Evolutionary conservation across 2,888 invertebrate species (phyloP).

Genomic region (Eugnorisma glareosa): DNA sequence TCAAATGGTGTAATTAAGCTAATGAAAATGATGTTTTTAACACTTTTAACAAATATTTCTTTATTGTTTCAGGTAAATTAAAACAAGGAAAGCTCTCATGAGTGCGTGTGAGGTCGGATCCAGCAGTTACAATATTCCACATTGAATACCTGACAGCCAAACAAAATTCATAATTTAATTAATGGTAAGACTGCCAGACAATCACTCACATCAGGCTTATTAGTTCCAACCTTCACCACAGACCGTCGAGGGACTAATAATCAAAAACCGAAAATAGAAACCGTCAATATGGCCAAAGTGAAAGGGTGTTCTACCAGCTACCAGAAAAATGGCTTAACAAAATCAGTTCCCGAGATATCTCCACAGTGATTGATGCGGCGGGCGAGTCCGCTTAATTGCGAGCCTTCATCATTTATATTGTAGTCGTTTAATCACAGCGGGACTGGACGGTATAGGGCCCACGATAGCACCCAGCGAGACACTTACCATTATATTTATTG

Average conservation of each 20-base stretch:
- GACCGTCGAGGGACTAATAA: constrained; percentile 21
- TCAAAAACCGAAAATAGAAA: constrained; percentile 43
- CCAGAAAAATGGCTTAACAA: constrained; percentile 74
- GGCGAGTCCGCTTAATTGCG: constrained; percentile 79
- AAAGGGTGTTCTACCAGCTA: constrained; percentile 44
- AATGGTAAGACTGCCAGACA: constrained; percentile 15
- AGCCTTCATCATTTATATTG: constrained; percentile 84
- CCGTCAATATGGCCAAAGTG: constrained; percentile 33
- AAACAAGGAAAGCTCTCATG: background rate
- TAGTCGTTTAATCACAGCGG: constrained; percentile 81
- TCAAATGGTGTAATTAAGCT: constrained; percentile 3
- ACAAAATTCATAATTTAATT: constrained; percentile 10
- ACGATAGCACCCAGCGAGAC: constrained; percentile 47
- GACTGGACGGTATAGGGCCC: constrained; percentile 51
- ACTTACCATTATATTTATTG: constrained; percentile 62
- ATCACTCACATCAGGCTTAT: constrained; percentile 5
- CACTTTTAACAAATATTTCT: constrained; percentile 22
- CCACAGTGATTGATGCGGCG: constrained; percentile 80
- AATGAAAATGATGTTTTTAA: constrained; percentile 1
- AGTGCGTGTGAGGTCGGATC: background rate
- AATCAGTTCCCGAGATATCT: constrained; percentile 78
- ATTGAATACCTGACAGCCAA: background rate
- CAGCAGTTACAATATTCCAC: background rate
- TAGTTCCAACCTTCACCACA: constrained; percentile 9
- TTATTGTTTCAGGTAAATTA: constrained; percentile 68